Evolutionary conservation across 2,113 vertebrate genomes (phyloP), one percentile per base, ranked within the genome.

Genomic region (Calonectris borealis): DNA sequence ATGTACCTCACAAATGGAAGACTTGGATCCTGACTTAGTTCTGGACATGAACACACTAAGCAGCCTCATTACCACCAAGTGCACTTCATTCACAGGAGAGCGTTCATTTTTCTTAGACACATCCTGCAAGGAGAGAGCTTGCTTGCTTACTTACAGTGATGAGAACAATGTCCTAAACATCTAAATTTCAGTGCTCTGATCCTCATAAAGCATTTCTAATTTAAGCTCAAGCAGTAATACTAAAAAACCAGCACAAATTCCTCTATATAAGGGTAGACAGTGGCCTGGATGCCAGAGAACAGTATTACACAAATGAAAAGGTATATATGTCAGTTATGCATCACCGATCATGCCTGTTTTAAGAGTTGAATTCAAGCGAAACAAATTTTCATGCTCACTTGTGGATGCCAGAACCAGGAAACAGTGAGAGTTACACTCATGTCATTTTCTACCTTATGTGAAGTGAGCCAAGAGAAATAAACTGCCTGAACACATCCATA

Each of bases 31-130:
- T 38, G 99, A 99, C 91, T 99, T 99, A 32, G 99, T 99, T 76
- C 99, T 98, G 65, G 99, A 99, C 99, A 99, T 99, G 97, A 99
- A 99, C 81, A 99, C 99, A 13, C 99, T 99, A 48, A 99, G 98
- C 10, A 99, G 98, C 72, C 99, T 98, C 99, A 99, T 99, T 44
- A 99, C 99, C 62, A 99, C 99, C 95, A 99, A 93, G 78, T 99
- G 99, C 60, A 99, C 99, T 95, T 99, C 99, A 19, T 99, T 99
- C 86, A 99, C 98, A 32, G 99, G 94, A 32, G 98, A 99, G 68
- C 99, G 99, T 32, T 99, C 99, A 1, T 99, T 99, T 90, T 99
- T 99, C 98, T 98, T 99, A 48, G 99, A 99, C 55, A 99, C 99
- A 4, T 99, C 99, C 99, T 99, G 93, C 19, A 81, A 70, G 64